Conservation (phyloP, 1,140 invertebrate species). For the Atta colombica region DNA sequence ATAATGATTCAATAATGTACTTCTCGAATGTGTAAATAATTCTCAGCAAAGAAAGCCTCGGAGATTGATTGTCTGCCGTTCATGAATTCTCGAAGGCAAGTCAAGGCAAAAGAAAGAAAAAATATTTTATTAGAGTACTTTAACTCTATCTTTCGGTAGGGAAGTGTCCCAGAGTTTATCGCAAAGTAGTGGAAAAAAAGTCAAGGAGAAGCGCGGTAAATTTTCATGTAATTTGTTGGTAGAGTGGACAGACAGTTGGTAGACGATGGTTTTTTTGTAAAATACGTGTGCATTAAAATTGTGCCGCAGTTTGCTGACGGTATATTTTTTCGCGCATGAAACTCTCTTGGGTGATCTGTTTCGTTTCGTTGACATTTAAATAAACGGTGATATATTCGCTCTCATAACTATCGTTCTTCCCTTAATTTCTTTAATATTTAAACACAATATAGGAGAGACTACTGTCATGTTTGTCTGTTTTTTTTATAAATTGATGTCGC, state of each 20-base stretch:
- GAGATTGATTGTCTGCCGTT: not conserved
- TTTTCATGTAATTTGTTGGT: conserved; percentile 33
- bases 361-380: conserved; percentile 43
- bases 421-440: conserved; percentile 39
- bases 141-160: conserved; percentile 33
- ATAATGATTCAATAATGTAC: conserved; percentile 38
- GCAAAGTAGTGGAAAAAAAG: not conserved
- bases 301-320: not conserved
- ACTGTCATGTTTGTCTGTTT: not conserved
- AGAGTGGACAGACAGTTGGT: not conserved
- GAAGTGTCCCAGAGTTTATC: not conserved
- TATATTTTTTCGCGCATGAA: conserved; percentile 1
- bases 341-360: conserved; percentile 15
- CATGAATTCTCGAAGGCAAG: conserved; percentile 5
- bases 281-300: not conserved
- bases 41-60: not conserved
- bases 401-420: conserved; percentile 14
- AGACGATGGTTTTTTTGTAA: not conserved
- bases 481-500: conserved; percentile 30
- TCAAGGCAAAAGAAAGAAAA: conserved; percentile 33
- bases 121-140: conserved; percentile 43
- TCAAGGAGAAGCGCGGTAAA: not conserved
- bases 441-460: conserved; percentile 11
- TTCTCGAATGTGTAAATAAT: conserved; percentile 38
- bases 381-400: conserved; percentile 14